Evolutionary conservation across 2,888 invertebrate species (phyloP).

Genomic region (Drepana falcataria): DNA sequence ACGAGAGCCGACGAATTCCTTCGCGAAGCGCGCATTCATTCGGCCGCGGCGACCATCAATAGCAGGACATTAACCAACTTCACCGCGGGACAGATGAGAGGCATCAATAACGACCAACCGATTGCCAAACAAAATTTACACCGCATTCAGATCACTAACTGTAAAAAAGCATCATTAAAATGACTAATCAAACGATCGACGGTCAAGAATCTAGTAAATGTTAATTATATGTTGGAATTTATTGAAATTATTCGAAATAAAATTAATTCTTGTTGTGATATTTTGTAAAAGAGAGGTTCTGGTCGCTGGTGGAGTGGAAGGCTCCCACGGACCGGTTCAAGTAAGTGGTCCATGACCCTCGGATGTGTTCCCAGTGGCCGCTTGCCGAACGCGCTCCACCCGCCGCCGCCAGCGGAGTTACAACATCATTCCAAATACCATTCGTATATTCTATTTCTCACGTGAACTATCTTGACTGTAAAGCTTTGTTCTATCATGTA

Average conservation of each 20-base stretch:
- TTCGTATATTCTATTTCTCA: no score
- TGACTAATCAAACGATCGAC: slow-evolving; percentile 69
- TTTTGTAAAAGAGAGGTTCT: slow-evolving; percentile 46
- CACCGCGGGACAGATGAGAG: slow-evolving; percentile 43
- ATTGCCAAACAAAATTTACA: slow-evolving; percentile 60
- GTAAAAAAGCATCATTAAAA: slow-evolving; percentile 66
- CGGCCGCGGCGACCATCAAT: slow-evolving; percentile 25
- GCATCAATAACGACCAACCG: slow-evolving; percentile 51
- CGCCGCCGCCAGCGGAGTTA: background rate
- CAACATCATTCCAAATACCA: background rate
- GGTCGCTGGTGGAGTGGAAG: slow-evolving; percentile 43
- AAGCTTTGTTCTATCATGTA: no score
- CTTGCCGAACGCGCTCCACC: slow-evolving; percentile 8
- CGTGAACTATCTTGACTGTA: no score
- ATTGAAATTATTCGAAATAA: slow-evolving; percentile 63
- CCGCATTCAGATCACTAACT: slow-evolving; percentile 64
- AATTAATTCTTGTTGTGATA: slow-evolving; percentile 55
- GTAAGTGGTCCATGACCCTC: slow-evolving; percentile 52
- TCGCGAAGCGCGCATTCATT: slow-evolving; percentile 32
- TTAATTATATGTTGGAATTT: slow-evolving; percentile 66
- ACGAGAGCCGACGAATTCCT: slow-evolving; percentile 62
- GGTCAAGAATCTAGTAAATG: slow-evolving; percentile 66
- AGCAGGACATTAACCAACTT: slow-evolving; percentile 45
- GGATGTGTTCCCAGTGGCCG: slow-evolving; percentile 11
- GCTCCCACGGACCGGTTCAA: slow-evolving; percentile 55